A percentile compares a stretch with the other conserved stretches of the same genome.
These are phyloP conservation scores for Lasioglossum morio DNA, from an alignment of 2,888 invertebrate genomes.

Conservation along the genomic window DNA sequence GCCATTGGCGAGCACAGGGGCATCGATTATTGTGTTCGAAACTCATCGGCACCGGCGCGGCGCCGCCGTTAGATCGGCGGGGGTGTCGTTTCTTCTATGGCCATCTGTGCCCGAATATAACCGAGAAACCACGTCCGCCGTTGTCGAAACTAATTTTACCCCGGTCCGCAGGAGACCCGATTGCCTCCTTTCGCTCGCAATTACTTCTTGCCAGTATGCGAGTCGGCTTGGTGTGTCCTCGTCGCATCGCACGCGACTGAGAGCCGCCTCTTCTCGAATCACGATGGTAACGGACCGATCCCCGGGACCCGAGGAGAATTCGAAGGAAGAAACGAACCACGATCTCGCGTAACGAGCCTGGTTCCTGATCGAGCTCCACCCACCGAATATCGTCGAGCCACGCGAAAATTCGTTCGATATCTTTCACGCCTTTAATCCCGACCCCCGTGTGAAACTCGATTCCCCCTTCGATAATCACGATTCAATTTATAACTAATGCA, in stretches of 20 bases:
- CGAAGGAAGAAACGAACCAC: slow-evolving; percentile 9
- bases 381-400: background rate
- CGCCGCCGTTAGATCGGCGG: background rate
- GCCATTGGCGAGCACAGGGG: slow-evolving; percentile 41
- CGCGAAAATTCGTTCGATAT: slow-evolving; percentile 3
- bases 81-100: slow-evolving; percentile 27
- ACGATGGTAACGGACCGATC: background rate
- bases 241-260: background rate
- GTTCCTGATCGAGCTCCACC: background rate
- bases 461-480: slow-evolving; percentile 24
- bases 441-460: slow-evolving; percentile 9
- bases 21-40: slow-evolving; percentile 63
- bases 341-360: slow-evolving; percentile 11
- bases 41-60: slow-evolving; percentile 12
- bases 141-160: slow-evolving; percentile 32
- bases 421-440: slow-evolving; percentile 20
- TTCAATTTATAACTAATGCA: slow-evolving; percentile 39
- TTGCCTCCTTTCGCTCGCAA: slow-evolving; percentile 9
- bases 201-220: slow-evolving; percentile 3
- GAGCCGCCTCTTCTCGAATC: background rate
- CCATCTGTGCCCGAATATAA: slow-evolving; percentile 37
- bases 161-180: slow-evolving; percentile 32
- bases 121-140: slow-evolving; percentile 23
- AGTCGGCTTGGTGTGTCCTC: background rate
- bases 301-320: background rate